Base-by-base conservation (phyloP, 2,113 vertebrate species). In the Donacobius atricapilla region DNA sequence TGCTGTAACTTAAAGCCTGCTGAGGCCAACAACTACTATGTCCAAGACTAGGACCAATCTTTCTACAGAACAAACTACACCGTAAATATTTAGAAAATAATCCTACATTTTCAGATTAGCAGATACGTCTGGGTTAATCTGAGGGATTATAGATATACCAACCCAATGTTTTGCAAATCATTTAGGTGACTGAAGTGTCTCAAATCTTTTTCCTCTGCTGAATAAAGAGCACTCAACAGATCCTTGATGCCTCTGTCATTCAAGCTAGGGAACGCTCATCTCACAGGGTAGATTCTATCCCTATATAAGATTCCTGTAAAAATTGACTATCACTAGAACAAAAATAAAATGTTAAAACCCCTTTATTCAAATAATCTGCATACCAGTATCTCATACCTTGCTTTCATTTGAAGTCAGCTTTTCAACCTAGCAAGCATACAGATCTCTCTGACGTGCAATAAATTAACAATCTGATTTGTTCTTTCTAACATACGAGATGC, bases 311-410 rank as follows among this genome's bases (percentile, higher is more conserved):
- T 23, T 94, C 92, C 93, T 95, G 92, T 66, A 93, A 96, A 93
- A 96, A 93, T 20, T 79, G 10, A 94, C 95, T 95, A 96, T 18
- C 82, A 80, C 92, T 95, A 95, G 51, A 91, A 93, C 81, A 97
- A 95, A 83, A 92, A 82, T 77, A 93, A 70, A 66, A 70, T 13
- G 42, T 92, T 95, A 96, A 93, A 87, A 83, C 1, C 23, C 69
- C 58, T 93, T 92, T 50, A 86, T 61, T 90, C 16, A 64, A 75
- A 79, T 93, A 40, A 84, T 27, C 81, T 88, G 24, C 10, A 83
- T 47, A 72, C 13, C 11, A 48, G 13, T 86, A 86, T 25, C 58
- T 78, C 30, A 35, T 17, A 79, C 15, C 35, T 64, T 79, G 24
- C 42, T 84, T 76, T 57, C 40, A 57, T 25, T 50, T 82, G 51